Conservation (phyloP, 2,113 vertebrate species). For the Pangasianodon gigas region DNA sequence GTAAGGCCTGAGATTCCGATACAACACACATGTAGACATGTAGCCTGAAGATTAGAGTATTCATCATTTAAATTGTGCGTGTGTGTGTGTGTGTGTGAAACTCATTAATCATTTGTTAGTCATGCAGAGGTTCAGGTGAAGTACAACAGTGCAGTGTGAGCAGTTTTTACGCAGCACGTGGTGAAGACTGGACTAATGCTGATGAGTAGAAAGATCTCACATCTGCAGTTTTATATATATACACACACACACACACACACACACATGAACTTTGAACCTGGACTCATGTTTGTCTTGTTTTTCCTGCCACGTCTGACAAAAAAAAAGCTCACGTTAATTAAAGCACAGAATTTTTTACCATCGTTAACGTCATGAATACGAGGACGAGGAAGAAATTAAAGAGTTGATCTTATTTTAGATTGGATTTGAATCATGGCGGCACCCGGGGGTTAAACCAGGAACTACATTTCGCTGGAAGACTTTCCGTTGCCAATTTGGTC, state of each 20-base stretch:
- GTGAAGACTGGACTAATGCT: slow-evolving; percentile 30
- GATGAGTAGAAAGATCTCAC: slow-evolving; percentile 15
- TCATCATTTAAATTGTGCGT: background rate
- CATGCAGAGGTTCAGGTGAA: slow-evolving; percentile 14
- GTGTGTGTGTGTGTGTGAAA: background rate
- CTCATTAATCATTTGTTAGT: background rate
- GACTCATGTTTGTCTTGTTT: background rate
- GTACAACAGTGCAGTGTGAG: slow-evolving; percentile 25
- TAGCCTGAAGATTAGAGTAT: background rate
- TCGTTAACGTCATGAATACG: background rate
- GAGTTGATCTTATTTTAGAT: background rate
- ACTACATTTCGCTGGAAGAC: background rate
- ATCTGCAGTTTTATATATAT: background rate
- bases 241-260: slow-evolving; percentile 20
- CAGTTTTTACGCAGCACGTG: slow-evolving; percentile 16
- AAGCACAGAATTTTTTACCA: background rate
- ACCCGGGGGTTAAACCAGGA: background rate
- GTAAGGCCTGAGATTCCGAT: too few species aligned
- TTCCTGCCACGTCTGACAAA: background rate
- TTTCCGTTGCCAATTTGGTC: background rate
- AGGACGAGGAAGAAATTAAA: background rate
- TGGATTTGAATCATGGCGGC: background rate
- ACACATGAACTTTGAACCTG: background rate
- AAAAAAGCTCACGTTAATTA: background rate
- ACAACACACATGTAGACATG: background rate